Base-by-base conservation (phyloP, 2,113 vertebrate species). In the Hoplias malabaricus region DNA sequence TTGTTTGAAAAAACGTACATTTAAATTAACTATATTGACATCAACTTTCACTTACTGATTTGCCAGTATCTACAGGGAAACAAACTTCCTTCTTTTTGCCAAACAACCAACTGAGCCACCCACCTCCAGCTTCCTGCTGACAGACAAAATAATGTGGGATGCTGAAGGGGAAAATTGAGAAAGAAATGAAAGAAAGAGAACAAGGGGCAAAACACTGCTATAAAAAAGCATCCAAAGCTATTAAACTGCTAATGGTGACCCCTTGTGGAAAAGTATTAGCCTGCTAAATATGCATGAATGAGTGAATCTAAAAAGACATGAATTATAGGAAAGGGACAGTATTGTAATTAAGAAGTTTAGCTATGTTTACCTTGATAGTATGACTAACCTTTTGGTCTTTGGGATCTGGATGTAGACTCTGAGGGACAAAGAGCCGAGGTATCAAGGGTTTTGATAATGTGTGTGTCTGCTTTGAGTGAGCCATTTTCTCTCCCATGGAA, bases 61-160 rank as follows among this genome's bases (percentile, higher is more conserved):
- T 63, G 33, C 34, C 31, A 14, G 59, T 34, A 63, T 25, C 33
- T 9, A 19, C 34, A n/a, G n/a, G 31, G 10, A 63, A 63, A 33
- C 8, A 3, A 4, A 21, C 19, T 63, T 63, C 59, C 19, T 34
- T 63, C 31, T 63, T 63, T 36, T 36, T 63, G 31, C 59, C 14
- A 36, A 63, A 63, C 5, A 63, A 33, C 59, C 59, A 63, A 19
- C 59, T 63, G 31, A 63, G 36, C 59, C 59, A 63, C 14, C 31
- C 59, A 21, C 33, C 31, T 63, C 59, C 59, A 36, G 59, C 12
- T n/a, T 63, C 59, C 59, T 63, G 48, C 19, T 46, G 10, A 53
- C 2, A 61, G 4, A 33, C 13, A 61, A 21, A 34, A 34, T 9
- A 36, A 33, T 31, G 1, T 13, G 11, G 11, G 7, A 16, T 10